Conservation (phyloP, 2,113 vertebrate species). For the Larimichthys crocea region DNA sequence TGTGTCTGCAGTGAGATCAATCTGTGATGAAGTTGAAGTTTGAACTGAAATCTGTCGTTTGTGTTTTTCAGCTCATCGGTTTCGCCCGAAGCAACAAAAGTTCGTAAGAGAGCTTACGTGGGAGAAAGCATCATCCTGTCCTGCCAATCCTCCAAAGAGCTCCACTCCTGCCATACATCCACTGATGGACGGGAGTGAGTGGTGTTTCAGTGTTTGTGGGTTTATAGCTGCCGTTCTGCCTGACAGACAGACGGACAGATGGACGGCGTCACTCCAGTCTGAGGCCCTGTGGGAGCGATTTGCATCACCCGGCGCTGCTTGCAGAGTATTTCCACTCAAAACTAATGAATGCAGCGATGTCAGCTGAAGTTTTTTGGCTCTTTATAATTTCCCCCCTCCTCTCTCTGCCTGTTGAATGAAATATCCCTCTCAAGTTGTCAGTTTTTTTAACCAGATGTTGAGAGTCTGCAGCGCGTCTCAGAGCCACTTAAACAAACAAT, state of each 20-base stretch:
- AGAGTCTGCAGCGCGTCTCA: not conserved
- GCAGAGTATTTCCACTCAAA: constrained; percentile 47
- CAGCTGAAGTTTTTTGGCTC: constrained; percentile 4
- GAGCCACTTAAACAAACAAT: not conserved
- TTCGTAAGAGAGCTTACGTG: constrained; percentile 64
- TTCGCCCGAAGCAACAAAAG: constrained; percentile 84
- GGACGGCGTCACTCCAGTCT: not conserved
- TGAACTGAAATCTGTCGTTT: not conserved
- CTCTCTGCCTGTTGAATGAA: not conserved
- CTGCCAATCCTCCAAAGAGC: constrained; percentile 87
- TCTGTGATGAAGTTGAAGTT: not conserved
- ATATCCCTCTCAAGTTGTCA: not conserved
- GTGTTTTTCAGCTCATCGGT: constrained; percentile 84
- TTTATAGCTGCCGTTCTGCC: not conserved
- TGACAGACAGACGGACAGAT: not conserved
- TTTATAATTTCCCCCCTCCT: not conserved
- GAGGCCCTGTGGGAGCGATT: not conserved
- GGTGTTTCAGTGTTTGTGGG: not conserved
- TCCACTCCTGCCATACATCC: constrained; percentile 80
- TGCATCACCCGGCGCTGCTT: constrained; percentile 19
- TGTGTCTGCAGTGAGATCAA: not conserved
- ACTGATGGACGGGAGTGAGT: constrained; percentile 86
- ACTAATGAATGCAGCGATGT: constrained; percentile 46
- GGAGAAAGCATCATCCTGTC: constrained; percentile 85
- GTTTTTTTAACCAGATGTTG: not conserved